phyloP scores from a whole-genome alignment of 53 echinoderm and acorn worm species.

The Mesocentrotus franciscanus region DNA sequence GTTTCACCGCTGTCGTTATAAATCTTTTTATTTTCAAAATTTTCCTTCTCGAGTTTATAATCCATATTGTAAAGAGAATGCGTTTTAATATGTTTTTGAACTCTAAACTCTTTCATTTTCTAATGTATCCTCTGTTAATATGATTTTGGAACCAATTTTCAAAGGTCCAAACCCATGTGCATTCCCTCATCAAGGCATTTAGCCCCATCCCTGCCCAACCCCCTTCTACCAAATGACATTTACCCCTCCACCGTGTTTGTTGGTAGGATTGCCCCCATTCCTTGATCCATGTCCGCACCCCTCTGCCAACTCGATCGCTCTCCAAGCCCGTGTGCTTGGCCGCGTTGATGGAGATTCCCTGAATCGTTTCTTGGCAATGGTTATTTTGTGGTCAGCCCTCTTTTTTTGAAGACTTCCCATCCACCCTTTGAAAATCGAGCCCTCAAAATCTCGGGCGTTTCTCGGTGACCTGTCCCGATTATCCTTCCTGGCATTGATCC shows the following conservation, averaged over 20 bases:
- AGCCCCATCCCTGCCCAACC: background rate
- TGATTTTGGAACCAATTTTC: no score
- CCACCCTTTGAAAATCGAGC: background rate
- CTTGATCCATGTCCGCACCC: constrained; percentile 15
- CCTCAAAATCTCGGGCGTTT: background rate
- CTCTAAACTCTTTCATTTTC: no score
- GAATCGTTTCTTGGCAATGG: constrained; percentile 16
- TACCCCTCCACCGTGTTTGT: constrained; percentile 17
- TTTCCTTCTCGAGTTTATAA: no score
- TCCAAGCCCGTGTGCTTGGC: constrained; percentile 17
- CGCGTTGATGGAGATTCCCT: background rate
- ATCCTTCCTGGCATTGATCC: background rate
- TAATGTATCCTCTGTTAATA: no score
- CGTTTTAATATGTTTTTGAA: no score
- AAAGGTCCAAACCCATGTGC: background rate
- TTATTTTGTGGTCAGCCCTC: constrained; percentile 14
- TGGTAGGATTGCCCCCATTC: constrained; percentile 34
- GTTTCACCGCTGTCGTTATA: no score
- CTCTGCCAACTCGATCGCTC: constrained; percentile 29
- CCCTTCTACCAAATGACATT: constrained; percentile 14
- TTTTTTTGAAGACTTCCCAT: constrained; percentile 20
- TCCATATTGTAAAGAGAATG: no score
- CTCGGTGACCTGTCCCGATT: background rate
- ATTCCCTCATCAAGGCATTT: background rate
- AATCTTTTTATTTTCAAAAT: no score